Evolutionary conservation across 1,140 invertebrate genomes (phyloP).

Genomic region (Drusus annulatus): DNA sequence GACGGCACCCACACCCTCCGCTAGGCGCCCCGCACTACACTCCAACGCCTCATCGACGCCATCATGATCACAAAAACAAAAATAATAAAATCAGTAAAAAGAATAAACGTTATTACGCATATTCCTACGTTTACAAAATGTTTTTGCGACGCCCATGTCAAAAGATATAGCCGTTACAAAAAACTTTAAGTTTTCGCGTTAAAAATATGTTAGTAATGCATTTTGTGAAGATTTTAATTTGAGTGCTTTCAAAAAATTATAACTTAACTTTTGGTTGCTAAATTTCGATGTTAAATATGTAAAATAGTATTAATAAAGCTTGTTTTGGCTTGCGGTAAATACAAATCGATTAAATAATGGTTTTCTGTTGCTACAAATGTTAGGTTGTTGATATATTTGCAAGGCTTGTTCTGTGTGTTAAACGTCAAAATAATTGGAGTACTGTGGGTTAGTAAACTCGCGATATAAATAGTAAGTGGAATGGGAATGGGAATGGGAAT

Average conservation of each 20-base stretch:
- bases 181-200: neutral
- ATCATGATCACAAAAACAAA: neutral
- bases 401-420: neutral
- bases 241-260: neutral
- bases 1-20: constrained; percentile 6
- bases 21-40: neutral
- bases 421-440: neutral
- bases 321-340: no score
- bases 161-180: neutral
- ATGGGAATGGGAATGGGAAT: neutral
- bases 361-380: neutral
- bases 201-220: neutral
- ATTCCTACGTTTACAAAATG: no score
- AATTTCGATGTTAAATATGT: no score
- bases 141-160: no score
- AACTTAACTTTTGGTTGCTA: neutral
- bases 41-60: constrained; percentile 4
- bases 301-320: no score
- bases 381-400: neutral
- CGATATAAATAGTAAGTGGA: neutral
- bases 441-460: neutral
- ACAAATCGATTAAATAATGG: no score
- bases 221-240: no score
- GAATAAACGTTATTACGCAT: no score
- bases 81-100: neutral